Evolutionary conservation across 2,797 vertebrate genomes (phyloP).

Genomic region (Phataginus tricuspis): DNA sequence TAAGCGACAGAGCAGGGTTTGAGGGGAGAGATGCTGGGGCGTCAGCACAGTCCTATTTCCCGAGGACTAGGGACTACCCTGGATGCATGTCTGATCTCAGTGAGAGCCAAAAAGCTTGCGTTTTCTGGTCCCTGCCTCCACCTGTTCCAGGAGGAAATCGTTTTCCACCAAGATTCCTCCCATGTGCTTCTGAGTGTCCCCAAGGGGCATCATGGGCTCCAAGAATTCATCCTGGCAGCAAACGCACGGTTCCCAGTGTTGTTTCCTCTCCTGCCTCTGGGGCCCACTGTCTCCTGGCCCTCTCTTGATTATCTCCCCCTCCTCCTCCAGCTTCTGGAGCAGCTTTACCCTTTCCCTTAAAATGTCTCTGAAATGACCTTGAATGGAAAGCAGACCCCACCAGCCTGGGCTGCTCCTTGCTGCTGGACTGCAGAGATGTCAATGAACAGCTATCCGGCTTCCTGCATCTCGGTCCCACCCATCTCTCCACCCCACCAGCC

Average conservation of each 20-base stretch:
- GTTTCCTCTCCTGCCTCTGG: background rate
- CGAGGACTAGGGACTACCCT: background rate
- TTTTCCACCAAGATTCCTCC: background rate
- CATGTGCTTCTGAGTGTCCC: background rate
- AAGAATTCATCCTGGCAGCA: background rate
- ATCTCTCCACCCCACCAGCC: rapidly evolving
- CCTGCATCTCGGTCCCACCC: background rate
- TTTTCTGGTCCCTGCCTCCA: background rate
- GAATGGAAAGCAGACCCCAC: background rate
- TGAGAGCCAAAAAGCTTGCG: background rate
- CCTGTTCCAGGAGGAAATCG: background rate
- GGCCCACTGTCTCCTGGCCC: background rate
- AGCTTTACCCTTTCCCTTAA: background rate
- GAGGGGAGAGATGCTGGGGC: background rate
- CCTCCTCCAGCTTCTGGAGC: background rate
- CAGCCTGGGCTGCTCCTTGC: background rate
- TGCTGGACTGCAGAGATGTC: background rate
- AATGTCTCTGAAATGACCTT: background rate
- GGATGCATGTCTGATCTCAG: background rate
- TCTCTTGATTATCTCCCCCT: background rate
- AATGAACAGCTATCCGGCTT: background rate
- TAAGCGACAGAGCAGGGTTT: background rate
- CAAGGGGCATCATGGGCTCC: background rate
- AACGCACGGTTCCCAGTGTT: rapidly evolving
- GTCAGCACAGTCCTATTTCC: background rate